Percentiles rank a stretch among this genome's conserved stretches.
phyloP scores from a whole-genome alignment of 2,113 vertebrate genomes.

The Orthonyx spaldingii region DNA sequence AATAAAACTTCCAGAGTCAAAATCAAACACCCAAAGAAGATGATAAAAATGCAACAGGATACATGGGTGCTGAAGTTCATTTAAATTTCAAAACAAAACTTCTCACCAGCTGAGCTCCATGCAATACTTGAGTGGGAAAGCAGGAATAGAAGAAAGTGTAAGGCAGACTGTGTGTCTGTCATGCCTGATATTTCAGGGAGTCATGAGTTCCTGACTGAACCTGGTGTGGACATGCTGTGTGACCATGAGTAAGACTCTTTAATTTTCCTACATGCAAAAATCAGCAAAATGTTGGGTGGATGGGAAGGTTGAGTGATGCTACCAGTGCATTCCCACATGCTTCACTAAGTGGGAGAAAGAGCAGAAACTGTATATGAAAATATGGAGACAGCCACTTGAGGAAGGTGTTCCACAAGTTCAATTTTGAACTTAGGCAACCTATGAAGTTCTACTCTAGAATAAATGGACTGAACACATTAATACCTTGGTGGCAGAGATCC shows the following conservation, averaged over 20 bases:
- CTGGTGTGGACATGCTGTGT: accelerated
- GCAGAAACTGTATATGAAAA: not conserved
- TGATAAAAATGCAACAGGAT: not conserved
- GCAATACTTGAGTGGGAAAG: not conserved
- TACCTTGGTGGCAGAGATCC: not conserved
- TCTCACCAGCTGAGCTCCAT: not conserved
- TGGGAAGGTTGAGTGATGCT: not conserved
- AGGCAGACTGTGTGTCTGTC: not conserved
- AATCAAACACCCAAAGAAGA: not conserved
- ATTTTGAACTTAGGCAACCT: not conserved
- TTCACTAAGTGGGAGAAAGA: not conserved
- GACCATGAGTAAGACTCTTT: not conserved
- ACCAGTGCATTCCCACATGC: not conserved
- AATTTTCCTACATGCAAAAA: not conserved
- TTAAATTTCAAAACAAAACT: not conserved
- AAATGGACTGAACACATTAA: not conserved
- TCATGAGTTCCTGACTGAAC: not conserved
- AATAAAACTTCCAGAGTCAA: not conserved
- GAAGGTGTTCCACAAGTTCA: not conserved
- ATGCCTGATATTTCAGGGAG: not conserved
- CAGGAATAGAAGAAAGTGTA: not conserved
- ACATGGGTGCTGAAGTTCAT: not conserved
- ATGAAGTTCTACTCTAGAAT: not conserved
- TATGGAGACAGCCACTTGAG: not conserved
- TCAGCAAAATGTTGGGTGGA: not conserved